Percentiles rank a stretch among this genome's conserved stretches.
Conservation (phyloP, 1,140 invertebrate genomes). For the Andrena cerasifolii region DNA sequence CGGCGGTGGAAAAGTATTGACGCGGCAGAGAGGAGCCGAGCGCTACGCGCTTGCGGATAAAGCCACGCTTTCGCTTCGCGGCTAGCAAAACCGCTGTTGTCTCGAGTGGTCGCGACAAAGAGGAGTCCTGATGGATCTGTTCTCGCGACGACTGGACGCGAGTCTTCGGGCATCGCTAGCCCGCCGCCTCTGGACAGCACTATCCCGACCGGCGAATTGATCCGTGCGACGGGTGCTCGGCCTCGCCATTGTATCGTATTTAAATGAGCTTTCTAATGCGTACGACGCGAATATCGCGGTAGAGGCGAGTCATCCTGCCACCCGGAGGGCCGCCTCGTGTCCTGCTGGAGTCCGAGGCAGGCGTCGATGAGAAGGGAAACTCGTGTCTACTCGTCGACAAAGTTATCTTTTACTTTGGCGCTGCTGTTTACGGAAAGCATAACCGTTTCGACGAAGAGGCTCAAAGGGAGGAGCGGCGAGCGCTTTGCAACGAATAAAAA, state of each 20-base stretch:
- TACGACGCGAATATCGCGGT: conserved; percentile 68
- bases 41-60: conserved; percentile 2
- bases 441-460: conserved; percentile 6
- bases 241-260: conserved; percentile 74
- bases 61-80: background rate
- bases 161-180: background rate
- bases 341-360: too few species aligned
- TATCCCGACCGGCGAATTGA: conserved; percentile 68
- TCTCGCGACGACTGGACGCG: background rate
- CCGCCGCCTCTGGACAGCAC: conserved; percentile 48
- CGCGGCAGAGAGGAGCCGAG: conserved; percentile 18
- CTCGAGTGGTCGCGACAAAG: background rate
- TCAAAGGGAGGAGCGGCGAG: conserved; percentile 4
- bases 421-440: background rate
- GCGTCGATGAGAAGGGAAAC: too few species aligned
- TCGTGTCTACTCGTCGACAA: too few species aligned
- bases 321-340: too few species aligned
- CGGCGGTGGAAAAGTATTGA: conserved; percentile 78
- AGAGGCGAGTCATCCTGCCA: background rate
- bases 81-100: background rate
- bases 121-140: background rate
- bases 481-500: conserved; percentile 59
- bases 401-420: too few species aligned
- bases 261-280: conserved; percentile 79
- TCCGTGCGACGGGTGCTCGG: conserved; percentile 47